Base-by-base conservation (phyloP, 2,888 invertebrate species). In the Aspidiotus rigidus region DNA sequence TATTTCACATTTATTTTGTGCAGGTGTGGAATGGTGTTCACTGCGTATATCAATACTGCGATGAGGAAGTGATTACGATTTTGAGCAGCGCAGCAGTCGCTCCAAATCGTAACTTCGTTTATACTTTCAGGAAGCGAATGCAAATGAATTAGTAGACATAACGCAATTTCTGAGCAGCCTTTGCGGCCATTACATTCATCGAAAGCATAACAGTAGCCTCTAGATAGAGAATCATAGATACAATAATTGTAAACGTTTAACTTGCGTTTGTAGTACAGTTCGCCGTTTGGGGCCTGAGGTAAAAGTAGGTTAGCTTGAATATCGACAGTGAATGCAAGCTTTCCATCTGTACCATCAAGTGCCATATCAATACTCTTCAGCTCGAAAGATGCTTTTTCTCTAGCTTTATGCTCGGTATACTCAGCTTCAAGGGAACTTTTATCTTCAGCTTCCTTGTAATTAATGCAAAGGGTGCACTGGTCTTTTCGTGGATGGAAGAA, bases 181-280 rank as follows among this genome's bases (percentile, higher is more conserved):
- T 57, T 57, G 17, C 16, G 15, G 16, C 57, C 57, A 57, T 57
- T 57, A 16, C 10, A n/a, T 57, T 57, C 57, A 57, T 57, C 57
- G 16, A n/a, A 57, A 17, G 15, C 15, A 57, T 57, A 57, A 17
- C 57, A 57, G 16, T 16, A 57, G 10, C 57, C 57, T n/a, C 16
- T n/a, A n/a, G 57, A n/a, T 10, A 16, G 10, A 13, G 15, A 16
- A 17, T 57, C 17, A 57, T 57, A 57, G 17, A 57, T 57, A 10
- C n/a, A n/a, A 16, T 16, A 57, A 57, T 57, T 57, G 17, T 57
- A 57, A 10, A 57, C 57, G 10, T 10, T n/a, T 10, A 57, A 16
- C 16, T 57, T 57, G 15, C 57, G 15, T 17, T 57, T 57, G 16
- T 57, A 57, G 16, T 57, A 57, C 57, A 57, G 11, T 57, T 57